A percentile compares a stretch with the other conserved stretches of the same genome.
phyloP scores from a whole-genome alignment of 1,140 invertebrate genomes.

The Drosophila lacteicornis region DNA sequence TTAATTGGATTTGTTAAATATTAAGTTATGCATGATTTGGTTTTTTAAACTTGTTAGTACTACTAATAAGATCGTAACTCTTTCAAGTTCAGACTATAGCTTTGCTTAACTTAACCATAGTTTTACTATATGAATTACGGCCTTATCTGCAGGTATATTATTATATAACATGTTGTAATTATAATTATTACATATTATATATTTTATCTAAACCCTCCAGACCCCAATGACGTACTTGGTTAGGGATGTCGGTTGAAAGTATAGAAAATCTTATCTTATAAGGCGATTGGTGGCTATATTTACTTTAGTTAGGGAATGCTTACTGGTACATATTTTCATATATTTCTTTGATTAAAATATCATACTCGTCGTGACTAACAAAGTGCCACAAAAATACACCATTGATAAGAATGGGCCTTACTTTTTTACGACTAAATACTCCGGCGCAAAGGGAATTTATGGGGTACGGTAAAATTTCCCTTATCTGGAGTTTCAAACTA shows the following conservation, averaged over 20 bases:
- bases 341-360: constrained; percentile 9
- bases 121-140: too few relatives aligned
- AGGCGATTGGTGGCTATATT: not conserved
- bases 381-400: constrained; percentile 1
- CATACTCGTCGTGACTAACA: constrained; percentile 20
- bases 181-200: not conserved
- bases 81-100: too few relatives aligned
- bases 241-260: not conserved
- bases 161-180: too few relatives aligned
- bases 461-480: constrained; percentile 3
- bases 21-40: too few relatives aligned
- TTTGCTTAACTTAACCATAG: too few relatives aligned
- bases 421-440: constrained; percentile 27
- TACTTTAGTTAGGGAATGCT: constrained; percentile 10
- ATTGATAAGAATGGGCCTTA: constrained; percentile 44
- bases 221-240: not conserved
- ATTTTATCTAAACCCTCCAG: not conserved
- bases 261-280: constrained; percentile 3
- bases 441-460: constrained; percentile 6
- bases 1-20: too few relatives aligned
- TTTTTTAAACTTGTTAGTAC: too few relatives aligned
- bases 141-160: too few relatives aligned
- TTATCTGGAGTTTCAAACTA: not conserved
- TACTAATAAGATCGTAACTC: too few relatives aligned
- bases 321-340: not conserved